Evolutionary conservation across 1,140 invertebrate genomes (phyloP).

Genomic region (Anagrus nilaparvatae): DNA sequence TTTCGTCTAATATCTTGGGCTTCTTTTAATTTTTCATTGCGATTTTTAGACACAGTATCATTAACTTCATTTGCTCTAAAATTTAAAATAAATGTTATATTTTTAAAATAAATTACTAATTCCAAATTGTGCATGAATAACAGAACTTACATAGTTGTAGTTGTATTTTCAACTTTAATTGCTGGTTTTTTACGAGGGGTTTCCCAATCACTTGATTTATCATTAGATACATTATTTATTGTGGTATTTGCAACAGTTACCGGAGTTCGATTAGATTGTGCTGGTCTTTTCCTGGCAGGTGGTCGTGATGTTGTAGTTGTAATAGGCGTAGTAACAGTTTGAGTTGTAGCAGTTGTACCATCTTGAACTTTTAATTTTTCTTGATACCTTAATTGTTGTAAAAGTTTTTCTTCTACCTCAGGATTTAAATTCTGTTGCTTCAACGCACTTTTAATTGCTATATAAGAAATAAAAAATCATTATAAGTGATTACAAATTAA

Average conservation of each 20-base stretch:
- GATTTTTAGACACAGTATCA: constrained; percentile 30
- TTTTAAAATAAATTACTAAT: not conserved
- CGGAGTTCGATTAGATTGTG: constrained; percentile 19
- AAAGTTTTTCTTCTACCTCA: constrained; percentile 84
- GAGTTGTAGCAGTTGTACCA: constrained; percentile 25
- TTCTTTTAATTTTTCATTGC: constrained; percentile 36
- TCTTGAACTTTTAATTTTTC: constrained; percentile 59
- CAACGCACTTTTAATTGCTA: constrained; percentile 72
- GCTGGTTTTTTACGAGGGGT: constrained; percentile 40
- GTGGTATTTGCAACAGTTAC: constrained; percentile 25
- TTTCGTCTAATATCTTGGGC: constrained; percentile 42
- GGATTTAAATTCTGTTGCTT: constrained; percentile 83
- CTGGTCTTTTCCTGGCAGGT: constrained; percentile 33
- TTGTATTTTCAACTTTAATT: constrained; percentile 33
- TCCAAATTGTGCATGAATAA: no score
- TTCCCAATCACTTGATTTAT: constrained; percentile 49
- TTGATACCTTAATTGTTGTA: constrained; percentile 79
- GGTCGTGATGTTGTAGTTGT: constrained; percentile 25
- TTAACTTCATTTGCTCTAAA: constrained; percentile 27
- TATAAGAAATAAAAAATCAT: constrained; percentile 26
- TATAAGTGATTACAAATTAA: constrained; percentile 21
- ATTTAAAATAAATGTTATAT: constrained; percentile 5
- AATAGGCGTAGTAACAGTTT: constrained; percentile 26
- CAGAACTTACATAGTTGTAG: constrained; percentile 31
- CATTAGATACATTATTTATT: constrained; percentile 27